Conservation (phyloP, 2,888 invertebrate species). For the Chromoteleia sp. region DNA sequence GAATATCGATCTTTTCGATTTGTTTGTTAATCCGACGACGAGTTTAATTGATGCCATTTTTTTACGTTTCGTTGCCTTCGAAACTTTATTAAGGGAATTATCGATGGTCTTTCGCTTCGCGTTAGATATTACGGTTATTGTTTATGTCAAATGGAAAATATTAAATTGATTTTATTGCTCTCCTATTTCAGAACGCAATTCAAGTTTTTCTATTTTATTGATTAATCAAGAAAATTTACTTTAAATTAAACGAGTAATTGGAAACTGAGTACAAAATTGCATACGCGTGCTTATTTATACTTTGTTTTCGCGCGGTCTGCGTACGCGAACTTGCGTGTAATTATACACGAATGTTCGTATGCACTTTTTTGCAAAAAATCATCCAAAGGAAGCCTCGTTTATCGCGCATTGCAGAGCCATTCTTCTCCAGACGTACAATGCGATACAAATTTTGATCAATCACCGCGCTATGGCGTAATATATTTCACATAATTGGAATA, state of each 20-base stretch:
- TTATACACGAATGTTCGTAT: too few relatives aligned
- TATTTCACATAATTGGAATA: slow-evolving; percentile 67
- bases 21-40: slow-evolving; percentile 40
- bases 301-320: neutral
- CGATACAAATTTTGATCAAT: slow-evolving; percentile 56
- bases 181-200: slow-evolving; percentile 6
- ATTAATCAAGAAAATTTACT: neutral
- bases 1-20: slow-evolving; percentile 16
- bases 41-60: slow-evolving; percentile 38
- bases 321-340: too few relatives aligned
- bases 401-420: slow-evolving; percentile 22
- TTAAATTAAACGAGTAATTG: neutral
- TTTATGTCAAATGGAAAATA: slow-evolving; percentile 24
- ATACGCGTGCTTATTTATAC: too few relatives aligned
- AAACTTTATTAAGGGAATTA: slow-evolving; percentile 35
- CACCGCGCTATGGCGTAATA: slow-evolving; percentile 41
- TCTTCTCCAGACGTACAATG: slow-evolving; percentile 19
- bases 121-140: slow-evolving; percentile 12
- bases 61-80: too few relatives aligned
- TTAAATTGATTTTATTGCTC: neutral
- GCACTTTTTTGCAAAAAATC: too few relatives aligned
- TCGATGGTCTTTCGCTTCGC: slow-evolving; percentile 20
- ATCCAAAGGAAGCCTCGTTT: neutral
- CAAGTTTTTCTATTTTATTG: neutral
- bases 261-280: neutral